Percentiles rank a stretch among this genome's conserved stretches.
phyloP scores from a whole-genome alignment of 2,888 invertebrate species.

The Macrophya alboannulata region DNA sequence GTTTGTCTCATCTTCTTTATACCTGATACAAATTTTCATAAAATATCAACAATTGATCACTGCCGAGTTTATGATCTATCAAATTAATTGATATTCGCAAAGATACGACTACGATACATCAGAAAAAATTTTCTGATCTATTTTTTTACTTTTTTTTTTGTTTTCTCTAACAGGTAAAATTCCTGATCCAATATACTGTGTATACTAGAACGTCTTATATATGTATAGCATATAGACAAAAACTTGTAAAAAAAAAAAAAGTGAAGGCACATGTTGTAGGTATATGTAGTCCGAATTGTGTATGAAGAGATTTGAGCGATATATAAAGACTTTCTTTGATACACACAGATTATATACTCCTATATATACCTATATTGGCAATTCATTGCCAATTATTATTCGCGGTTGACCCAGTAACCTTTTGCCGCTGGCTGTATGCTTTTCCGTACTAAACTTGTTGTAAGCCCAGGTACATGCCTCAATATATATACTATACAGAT shows the following conservation, averaged over 20 bases:
- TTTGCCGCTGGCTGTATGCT: conserved; percentile 59
- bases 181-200: background rate
- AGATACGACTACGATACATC: background rate
- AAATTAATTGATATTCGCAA: background rate
- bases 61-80: background rate
- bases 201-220: background rate
- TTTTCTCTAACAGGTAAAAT: background rate
- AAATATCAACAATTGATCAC: background rate
- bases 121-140: background rate
- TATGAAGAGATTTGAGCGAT: conserved; percentile 2
- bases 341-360: background rate
- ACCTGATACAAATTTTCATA: too few relatives aligned
- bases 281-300: background rate
- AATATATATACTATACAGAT: background rate
- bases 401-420: conserved; percentile 67
- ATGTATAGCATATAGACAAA: background rate
- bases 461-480: background rate
- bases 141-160: background rate
- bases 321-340: conserved; percentile 40
- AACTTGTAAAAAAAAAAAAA: background rate
- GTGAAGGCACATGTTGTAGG: background rate
- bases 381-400: conserved; percentile 58
- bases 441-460: conserved; percentile 49
- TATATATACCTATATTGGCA: conserved; percentile 39
- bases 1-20: too few relatives aligned